Percentiles rank a stretch among this genome's conserved stretches.
Evolutionary conservation across 1,140 invertebrate species (phyloP).

Genomic region (Papilio xuthus): DNA sequence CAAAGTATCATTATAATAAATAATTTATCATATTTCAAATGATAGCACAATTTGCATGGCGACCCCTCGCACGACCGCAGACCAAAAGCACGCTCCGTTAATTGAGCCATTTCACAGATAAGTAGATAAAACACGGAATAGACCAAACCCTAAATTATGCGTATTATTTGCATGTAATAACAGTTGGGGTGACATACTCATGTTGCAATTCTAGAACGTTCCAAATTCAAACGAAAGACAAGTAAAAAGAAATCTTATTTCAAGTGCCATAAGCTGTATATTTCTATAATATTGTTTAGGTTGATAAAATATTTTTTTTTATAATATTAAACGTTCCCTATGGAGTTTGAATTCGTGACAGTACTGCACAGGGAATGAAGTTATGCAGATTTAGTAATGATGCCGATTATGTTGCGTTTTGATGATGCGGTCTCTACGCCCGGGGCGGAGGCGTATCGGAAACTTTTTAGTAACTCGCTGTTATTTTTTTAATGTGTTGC

Average conservation of each 20-base stretch:
- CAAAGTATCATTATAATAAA: conserved; percentile 53
- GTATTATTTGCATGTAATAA: conserved; percentile 80
- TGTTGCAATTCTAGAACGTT: conserved; percentile 34
- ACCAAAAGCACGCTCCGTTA: conserved; percentile 62
- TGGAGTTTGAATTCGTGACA: conserved; percentile 62
- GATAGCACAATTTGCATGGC: conserved; percentile 61
- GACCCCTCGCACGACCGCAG: conserved; percentile 48
- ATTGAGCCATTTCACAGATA: conserved; percentile 80
- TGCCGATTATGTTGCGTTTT: conserved; percentile 60
- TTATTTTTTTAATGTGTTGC: conserved; percentile 2
- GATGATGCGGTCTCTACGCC: conserved; percentile 52
- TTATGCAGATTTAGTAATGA: conserved; percentile 76
- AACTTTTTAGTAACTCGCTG: neutral
- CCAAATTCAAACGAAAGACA: conserved; percentile 22
- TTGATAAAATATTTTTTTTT: conserved; percentile 48
- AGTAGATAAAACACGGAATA: conserved; percentile 79
- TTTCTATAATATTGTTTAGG: conserved; percentile 36
- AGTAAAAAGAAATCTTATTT: conserved; percentile 41
- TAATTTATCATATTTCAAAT: conserved; percentile 75
- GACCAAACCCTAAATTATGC: conserved; percentile 75
- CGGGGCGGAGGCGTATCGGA: conserved; percentile 17
- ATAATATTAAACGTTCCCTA: conserved; percentile 50
- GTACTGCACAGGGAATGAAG: conserved; percentile 64
- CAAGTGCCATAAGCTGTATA: conserved; percentile 6
- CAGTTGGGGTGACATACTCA: conserved; percentile 68